Percentiles rank a stretch among this genome's conserved stretches.
Conservation (phyloP, 2,113 vertebrate species). For the Cephalophus harveyi region DNA sequence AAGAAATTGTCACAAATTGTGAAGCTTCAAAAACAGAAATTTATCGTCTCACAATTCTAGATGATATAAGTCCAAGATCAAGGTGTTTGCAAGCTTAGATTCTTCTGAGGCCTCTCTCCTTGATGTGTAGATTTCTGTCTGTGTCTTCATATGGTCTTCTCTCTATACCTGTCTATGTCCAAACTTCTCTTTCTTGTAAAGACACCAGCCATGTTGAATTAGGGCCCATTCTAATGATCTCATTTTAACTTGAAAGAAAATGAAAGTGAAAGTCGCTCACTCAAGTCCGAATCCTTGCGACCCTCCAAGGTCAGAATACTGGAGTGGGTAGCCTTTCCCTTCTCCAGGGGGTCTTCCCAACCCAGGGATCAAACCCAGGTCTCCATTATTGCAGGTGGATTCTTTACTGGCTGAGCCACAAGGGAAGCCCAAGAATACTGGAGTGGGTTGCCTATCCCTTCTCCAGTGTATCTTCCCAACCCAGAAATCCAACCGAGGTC, state of each 20-base stretch:
- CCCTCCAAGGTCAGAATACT: background rate
- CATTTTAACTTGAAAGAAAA: background rate
- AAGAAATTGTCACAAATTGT: background rate
- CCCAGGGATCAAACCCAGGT: background rate
- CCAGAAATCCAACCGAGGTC: background rate
- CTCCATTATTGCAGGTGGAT: background rate
- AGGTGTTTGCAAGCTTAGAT: background rate
- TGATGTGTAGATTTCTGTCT: background rate
- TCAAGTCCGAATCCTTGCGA: rapidly evolving
- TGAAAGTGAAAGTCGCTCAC: background rate
- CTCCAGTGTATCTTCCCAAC: background rate
- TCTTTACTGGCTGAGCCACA: background rate
- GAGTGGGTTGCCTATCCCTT: background rate
- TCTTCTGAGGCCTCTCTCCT: background rate
- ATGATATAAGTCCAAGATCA: background rate
- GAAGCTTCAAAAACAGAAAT: background rate
- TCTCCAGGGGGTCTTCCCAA: background rate
- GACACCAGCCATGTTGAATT: background rate
- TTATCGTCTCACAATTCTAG: background rate
- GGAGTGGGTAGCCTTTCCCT: background rate
- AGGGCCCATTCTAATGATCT: background rate
- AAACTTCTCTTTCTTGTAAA: background rate
- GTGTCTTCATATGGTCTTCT: background rate
- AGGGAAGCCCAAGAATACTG: background rate
- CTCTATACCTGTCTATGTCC: background rate